Percentiles rank a stretch among this genome's conserved stretches.
Conservation (phyloP, 2,888 invertebrate species). For the Pristionchus japonicus region DNA sequence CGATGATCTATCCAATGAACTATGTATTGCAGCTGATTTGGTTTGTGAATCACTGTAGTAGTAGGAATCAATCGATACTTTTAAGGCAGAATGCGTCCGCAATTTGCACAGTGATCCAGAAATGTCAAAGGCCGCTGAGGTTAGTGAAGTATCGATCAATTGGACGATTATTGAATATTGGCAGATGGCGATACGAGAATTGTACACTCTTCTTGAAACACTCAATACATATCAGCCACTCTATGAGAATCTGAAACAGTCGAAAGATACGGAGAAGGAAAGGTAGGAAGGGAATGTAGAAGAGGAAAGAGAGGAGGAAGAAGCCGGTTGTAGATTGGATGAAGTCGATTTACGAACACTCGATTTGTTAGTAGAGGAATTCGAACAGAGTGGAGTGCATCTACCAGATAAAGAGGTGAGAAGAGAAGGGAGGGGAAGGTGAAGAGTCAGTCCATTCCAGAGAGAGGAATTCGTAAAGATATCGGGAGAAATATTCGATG, state of each 20-base stretch:
- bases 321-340: constrained; percentile 48
- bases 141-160: neutral
- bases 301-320: neutral
- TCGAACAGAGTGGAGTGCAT: constrained; percentile 97
- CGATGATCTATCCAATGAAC: constrained; percentile 92
- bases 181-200: neutral
- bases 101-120: constrained; percentile 87
- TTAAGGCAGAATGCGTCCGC: constrained; percentile 89
- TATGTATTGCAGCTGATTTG: constrained; percentile 96
- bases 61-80: neutral
- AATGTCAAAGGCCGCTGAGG: constrained; percentile 87
- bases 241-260: constrained; percentile 85
- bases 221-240: constrained; percentile 91
- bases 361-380: constrained; percentile 92
- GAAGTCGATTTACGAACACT: constrained; percentile 89
- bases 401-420: constrained; percentile 83
- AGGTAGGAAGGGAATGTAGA: neutral
- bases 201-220: constrained; percentile 56
- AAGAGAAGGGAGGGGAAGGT: neutral
- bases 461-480: constrained; percentile 84
- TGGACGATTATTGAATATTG: neutral
- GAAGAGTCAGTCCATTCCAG: constrained; percentile 71
- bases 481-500: constrained; percentile 86
- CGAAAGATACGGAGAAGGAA: constrained; percentile 82
- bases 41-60: constrained; percentile 66